Evolutionary conservation across 2,888 invertebrate species (phyloP).

Genomic region (Drosophila limbata): DNA sequence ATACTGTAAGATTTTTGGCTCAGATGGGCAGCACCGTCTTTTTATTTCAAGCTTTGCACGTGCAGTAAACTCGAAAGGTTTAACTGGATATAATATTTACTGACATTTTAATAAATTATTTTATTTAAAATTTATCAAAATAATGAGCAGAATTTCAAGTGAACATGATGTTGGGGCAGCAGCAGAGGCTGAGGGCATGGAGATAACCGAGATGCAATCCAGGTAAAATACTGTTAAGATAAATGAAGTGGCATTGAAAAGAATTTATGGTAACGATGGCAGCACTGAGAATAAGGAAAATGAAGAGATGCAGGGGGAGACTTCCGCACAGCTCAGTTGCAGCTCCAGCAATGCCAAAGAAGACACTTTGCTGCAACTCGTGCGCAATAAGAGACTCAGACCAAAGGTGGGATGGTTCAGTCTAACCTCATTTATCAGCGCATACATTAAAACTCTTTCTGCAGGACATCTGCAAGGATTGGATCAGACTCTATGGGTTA

Average conservation of each 20-base stretch:
- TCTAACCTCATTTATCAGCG: background rate
- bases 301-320: background rate
- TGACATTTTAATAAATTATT: background rate
- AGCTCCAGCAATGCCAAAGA: background rate
- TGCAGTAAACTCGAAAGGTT: background rate
- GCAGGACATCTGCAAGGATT: conserved; percentile 34
- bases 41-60: conserved; percentile 1
- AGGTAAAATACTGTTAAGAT: conserved; percentile 3
- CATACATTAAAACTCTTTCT: background rate
- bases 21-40: conserved; percentile 13
- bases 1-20: background rate
- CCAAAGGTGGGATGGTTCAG: conserved; percentile 5
- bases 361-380: conserved; percentile 9
- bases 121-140: background rate
- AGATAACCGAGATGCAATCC: background rate
- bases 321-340: background rate
- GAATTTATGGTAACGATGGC: background rate
- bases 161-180: background rate
- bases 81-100: background rate
- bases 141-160: conserved; percentile 8
- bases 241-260: no score
- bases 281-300: conserved; percentile 3
- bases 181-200: background rate
- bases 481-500: conserved; percentile 30
- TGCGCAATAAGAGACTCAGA: background rate